A percentile compares a stretch with the other conserved stretches of the same genome.
Evolutionary conservation across 1,140 invertebrate genomes (phyloP).

Genomic region (Thaumatotibia leucotreta): DNA sequence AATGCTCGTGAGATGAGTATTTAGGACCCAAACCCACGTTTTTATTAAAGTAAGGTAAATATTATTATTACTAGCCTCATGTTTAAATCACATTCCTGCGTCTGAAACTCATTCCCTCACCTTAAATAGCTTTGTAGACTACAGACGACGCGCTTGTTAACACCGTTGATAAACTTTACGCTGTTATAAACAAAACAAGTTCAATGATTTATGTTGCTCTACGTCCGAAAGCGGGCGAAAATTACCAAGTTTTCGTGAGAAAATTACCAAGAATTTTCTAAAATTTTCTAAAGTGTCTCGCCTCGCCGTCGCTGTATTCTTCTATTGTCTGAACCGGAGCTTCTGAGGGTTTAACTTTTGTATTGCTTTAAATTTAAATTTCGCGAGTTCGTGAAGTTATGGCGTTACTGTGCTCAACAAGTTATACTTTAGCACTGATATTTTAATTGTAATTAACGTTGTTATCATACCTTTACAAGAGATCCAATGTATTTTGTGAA

Average conservation of each 20-base stretch:
- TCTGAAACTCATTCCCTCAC: neutral
- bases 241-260: conserved; percentile 54
- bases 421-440: conserved; percentile 37
- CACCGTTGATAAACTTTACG: conserved; percentile 34
- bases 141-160: conserved; percentile 20
- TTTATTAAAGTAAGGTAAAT: neutral
- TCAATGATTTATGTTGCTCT: conserved; percentile 57
- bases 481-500: neutral
- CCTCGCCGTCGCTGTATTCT: conserved; percentile 38
- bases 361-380: conserved; percentile 66
- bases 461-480: conserved; percentile 14
- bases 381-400: conserved; percentile 55
- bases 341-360: conserved; percentile 56
- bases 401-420: conserved; percentile 50
- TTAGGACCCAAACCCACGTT: neutral
- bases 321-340: conserved; percentile 43
- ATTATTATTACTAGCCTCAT: neutral
- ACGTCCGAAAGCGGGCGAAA: conserved; percentile 43
- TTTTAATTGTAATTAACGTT: conserved; percentile 18
- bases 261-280: conserved; percentile 48
- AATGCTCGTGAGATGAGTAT: neutral
- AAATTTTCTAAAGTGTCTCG: conserved; percentile 61
- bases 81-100: neutral
- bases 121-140: neutral
- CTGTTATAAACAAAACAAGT: conserved; percentile 43